phyloP scores from a whole-genome alignment of 1,140 invertebrate genomes.

The Parasteatoda tepidariorum region DNA sequence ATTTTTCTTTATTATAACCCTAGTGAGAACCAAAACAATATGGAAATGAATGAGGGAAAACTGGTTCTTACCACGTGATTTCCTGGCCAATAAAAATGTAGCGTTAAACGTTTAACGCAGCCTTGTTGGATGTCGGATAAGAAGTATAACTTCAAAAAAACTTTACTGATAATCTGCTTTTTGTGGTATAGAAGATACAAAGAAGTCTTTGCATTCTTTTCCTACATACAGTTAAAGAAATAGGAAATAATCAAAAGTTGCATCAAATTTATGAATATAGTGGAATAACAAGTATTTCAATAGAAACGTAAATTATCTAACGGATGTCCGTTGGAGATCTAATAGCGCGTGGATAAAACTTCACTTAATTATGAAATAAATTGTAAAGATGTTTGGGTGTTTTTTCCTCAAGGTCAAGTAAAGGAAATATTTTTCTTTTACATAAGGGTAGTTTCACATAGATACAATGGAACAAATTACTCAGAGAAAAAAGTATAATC shows the following conservation, averaged over 20 bases:
- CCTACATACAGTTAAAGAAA: not conserved
- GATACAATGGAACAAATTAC: too few species aligned
- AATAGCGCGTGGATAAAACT: not conserved
- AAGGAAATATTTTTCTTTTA: too few species aligned
- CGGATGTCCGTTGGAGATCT: not conserved
- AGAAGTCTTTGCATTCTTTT: not conserved
- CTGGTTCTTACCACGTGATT: too few species aligned
- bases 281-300: not conserved
- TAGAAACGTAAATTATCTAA: not conserved
- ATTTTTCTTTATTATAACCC: too few species aligned
- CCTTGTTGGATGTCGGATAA: not conserved
- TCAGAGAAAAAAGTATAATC: too few species aligned
- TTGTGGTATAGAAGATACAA: not conserved
- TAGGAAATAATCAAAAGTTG: not conserved
- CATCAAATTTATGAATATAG: not conserved
- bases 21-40: too few species aligned
- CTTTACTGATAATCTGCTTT: not conserved
- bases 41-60: too few species aligned
- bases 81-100: too few species aligned
- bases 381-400: not conserved
- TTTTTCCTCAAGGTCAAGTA: not conserved
- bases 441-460: too few species aligned
- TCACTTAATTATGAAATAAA: not conserved
- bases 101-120: not conserved
- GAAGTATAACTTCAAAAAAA: not conserved